These are phyloP conservation scores for Leuctra nigra DNA, from an alignment of 2,888 invertebrate genomes.

Conservation along the genomic window DNA sequence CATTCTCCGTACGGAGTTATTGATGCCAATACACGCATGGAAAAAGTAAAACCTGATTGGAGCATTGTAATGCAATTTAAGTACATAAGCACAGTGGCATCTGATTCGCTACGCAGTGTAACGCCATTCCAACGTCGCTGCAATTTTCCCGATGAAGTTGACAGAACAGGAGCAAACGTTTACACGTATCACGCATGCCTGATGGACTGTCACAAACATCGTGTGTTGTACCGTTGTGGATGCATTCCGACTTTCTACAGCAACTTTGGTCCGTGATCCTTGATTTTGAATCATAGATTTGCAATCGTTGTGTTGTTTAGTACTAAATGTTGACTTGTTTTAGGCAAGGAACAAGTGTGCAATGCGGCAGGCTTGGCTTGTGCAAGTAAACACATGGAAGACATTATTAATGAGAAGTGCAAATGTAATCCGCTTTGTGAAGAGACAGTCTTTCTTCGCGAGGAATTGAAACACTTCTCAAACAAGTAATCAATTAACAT, in stretches of 20 bases:
- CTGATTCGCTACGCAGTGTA: neutral
- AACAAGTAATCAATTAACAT: too few species aligned
- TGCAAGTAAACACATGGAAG: neutral
- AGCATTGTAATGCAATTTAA: neutral
- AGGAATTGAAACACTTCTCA: too few species aligned
- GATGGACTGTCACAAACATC: neutral
- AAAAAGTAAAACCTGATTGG: neutral
- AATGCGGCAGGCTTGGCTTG: neutral
- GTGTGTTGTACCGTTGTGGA: neutral
- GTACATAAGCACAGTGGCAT: conserved; percentile 1
- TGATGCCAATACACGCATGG: neutral
- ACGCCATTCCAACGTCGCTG: conserved; percentile 6
- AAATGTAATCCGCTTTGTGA: neutral
- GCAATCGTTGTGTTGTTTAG: too few species aligned
- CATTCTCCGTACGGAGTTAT: neutral
- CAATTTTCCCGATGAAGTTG: conserved; percentile 14
- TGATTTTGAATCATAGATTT: too few species aligned
- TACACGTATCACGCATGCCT: conserved; percentile 12
- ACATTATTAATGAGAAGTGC: neutral
- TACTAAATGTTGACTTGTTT: too few species aligned
- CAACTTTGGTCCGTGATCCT: too few species aligned
- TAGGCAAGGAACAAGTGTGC: neutral
- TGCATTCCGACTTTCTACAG: conserved; percentile 18
- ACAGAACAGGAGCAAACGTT: neutral
- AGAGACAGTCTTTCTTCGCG: too few species aligned